Evolutionary conservation across 2,797 vertebrate genomes (phyloP).

Genomic region (Girardinus metallicus): DNA sequence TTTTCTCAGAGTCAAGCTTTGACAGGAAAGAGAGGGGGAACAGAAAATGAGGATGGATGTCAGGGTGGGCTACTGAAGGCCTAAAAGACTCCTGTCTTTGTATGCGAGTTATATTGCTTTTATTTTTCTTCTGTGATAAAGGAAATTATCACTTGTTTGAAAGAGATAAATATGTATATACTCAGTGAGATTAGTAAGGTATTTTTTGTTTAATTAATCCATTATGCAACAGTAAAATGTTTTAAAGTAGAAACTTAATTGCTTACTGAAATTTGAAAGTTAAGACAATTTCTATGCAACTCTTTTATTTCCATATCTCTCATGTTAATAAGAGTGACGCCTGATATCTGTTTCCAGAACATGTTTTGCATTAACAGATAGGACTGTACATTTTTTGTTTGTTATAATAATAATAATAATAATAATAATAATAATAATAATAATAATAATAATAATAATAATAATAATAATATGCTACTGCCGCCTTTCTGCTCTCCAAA

Average conservation of each 20-base stretch:
- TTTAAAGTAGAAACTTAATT: not conserved
- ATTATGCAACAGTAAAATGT: not conserved
- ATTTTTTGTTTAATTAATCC: not conserved
- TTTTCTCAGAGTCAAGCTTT: conserved; percentile 15
- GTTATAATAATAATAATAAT: not conserved
- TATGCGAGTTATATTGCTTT: not conserved
- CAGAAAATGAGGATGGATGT: conserved; percentile 12
- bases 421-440: not conserved
- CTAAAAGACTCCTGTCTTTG: conserved; percentile 6
- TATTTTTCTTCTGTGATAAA: conserved; percentile 15
- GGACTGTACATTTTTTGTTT: not conserved
- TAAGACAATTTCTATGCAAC: not conserved
- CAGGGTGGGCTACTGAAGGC: conserved; percentile 1
- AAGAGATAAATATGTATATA: not conserved
- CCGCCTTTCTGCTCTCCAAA: not conserved
- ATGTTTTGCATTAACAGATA: not conserved
- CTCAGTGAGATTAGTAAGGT: not conserved
- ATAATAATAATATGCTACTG: not conserved
- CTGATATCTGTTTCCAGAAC: not conserved
- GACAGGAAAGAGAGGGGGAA: conserved; percentile 16
- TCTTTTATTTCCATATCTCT: not conserved
- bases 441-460: not conserved
- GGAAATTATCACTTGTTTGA: conserved; percentile 4
- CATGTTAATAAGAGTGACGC: not conserved
- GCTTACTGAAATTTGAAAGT: not conserved